Evolutionary conservation across 2,888 invertebrate genomes (phyloP).

Genomic region (Agrilus cyanescens): DNA sequence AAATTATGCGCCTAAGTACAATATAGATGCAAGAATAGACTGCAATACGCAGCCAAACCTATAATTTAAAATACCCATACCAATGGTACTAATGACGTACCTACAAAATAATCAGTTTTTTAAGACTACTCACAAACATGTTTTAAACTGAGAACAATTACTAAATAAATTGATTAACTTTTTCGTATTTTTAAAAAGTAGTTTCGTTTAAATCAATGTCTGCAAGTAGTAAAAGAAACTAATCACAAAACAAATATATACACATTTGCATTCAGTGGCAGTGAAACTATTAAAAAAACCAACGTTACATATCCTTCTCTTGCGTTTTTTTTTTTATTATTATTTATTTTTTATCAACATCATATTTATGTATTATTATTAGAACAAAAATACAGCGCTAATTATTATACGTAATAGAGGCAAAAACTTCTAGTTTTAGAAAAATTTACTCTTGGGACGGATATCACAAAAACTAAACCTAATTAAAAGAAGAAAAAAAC

Average conservation of each 20-base stretch:
- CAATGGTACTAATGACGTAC: constrained; percentile 37
- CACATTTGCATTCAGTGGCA: constrained; percentile 17
- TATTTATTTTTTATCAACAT: constrained; percentile 7
- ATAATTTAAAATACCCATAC: constrained; percentile 25
- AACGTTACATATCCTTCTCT: constrained; percentile 7
- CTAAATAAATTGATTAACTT: neutral
- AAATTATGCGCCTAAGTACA: constrained; percentile 38
- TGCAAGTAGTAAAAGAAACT: constrained; percentile 13
- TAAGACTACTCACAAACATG: constrained; percentile 28
- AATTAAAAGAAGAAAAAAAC: too few species aligned
- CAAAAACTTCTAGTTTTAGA: too few species aligned
- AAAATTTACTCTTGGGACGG: too few species aligned
- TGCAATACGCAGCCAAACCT: constrained; percentile 26
- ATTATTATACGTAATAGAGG: too few species aligned
- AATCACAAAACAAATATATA: constrained; percentile 15
- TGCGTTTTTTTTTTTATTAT: neutral
- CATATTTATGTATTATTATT: constrained; percentile 1
- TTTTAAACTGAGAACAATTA: constrained; percentile 3
- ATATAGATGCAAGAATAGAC: constrained; percentile 33
- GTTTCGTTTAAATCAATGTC: constrained; percentile 4
- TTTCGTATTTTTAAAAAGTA: neutral
- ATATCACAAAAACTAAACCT: too few species aligned
- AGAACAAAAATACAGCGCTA: too few species aligned
- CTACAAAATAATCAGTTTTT: constrained; percentile 33
- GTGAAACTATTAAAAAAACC: constrained; percentile 18